Evolutionary conservation across 2,113 vertebrate genomes (phyloP).

Genomic region (Sciurus niger): DNA sequence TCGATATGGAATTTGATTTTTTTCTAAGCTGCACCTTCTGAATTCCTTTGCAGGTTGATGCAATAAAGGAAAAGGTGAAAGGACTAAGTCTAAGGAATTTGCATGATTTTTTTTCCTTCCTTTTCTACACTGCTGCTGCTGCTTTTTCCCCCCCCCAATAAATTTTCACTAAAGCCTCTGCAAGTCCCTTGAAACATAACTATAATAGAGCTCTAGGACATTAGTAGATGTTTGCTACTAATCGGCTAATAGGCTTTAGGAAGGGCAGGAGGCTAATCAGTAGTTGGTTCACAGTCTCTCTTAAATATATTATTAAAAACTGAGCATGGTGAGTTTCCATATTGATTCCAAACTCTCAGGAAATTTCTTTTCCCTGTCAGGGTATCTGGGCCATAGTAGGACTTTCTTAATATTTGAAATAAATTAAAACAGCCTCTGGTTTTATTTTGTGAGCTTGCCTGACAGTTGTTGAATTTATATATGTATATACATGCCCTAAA

Average conservation of each 20-base stretch:
- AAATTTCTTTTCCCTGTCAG: conserved; percentile 85
- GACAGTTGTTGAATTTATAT: conserved; percentile 82
- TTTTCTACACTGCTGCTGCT: conserved; percentile 94
- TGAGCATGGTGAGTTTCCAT: conserved; percentile 82
- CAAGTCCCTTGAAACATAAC: conserved; percentile 91
- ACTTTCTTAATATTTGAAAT: conserved; percentile 79
- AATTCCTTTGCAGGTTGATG: conserved; percentile 99
- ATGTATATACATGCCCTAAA: conserved; percentile 75
- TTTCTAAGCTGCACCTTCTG: conserved; percentile 97
- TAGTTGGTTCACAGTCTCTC: conserved; percentile 91
- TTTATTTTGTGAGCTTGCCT: conserved; percentile 83
- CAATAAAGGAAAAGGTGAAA: conserved; percentile 98
- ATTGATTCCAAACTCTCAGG: conserved; percentile 82
- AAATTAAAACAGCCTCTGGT: conserved; percentile 84
- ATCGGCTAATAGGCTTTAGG: conserved; percentile 90
- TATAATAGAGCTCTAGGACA: conserved; percentile 91
- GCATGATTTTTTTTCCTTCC: conserved; percentile 95
- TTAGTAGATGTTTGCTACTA: conserved; percentile 91
- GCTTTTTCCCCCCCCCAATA: conserved; percentile 92
- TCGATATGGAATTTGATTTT: conserved; percentile 91
- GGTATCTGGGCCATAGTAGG: conserved; percentile 83
- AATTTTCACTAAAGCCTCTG: conserved; percentile 94
- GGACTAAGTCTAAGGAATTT: conserved; percentile 96
- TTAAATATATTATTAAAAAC: conserved; percentile 81
- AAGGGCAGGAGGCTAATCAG: conserved; percentile 89